phyloP scores from a whole-genome alignment of 2,888 invertebrate species.

The Caenorhabditis sp. region DNA sequence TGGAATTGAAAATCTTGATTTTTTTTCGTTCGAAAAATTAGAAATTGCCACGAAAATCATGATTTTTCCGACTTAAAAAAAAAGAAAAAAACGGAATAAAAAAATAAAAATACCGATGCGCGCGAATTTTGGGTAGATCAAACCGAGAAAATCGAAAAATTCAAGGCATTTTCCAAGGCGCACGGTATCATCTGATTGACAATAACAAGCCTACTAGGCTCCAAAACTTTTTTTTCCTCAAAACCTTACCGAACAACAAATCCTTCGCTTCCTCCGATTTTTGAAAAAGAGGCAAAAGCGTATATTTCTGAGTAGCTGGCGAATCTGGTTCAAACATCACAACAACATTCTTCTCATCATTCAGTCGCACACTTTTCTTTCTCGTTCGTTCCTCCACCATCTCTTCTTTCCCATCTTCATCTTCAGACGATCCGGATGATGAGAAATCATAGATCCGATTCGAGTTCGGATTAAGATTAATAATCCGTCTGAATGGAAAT shows the following conservation, averaged over 20 bases:
- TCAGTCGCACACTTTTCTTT: conserved; percentile 1
- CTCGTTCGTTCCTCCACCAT: neutral
- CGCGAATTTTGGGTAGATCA: too few relatives aligned
- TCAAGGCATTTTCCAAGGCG: too few relatives aligned
- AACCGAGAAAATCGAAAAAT: too few relatives aligned
- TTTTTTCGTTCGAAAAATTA: conserved; percentile 3
- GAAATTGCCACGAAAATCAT: too few relatives aligned
- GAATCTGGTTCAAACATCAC: neutral
- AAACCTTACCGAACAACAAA: neutral
- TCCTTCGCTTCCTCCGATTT: neutral
- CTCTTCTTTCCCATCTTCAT: neutral
- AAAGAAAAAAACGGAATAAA: too few relatives aligned
- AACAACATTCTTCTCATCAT: neutral
- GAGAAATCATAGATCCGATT: neutral
- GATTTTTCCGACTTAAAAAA: too few relatives aligned
- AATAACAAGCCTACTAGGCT: too few relatives aligned
- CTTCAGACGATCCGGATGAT: neutral
- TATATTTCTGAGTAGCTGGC: neutral
- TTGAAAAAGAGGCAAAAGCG: neutral
- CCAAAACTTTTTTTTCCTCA: too few relatives aligned
- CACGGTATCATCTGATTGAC: too few relatives aligned
- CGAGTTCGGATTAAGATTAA: neutral
- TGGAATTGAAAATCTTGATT: conserved; percentile 2
- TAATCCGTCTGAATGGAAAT: conserved; percentile 9
- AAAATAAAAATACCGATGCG: too few relatives aligned